phyloP scores from a whole-genome alignment of 2,797 vertebrate species.

The Lemur catta region DNA sequence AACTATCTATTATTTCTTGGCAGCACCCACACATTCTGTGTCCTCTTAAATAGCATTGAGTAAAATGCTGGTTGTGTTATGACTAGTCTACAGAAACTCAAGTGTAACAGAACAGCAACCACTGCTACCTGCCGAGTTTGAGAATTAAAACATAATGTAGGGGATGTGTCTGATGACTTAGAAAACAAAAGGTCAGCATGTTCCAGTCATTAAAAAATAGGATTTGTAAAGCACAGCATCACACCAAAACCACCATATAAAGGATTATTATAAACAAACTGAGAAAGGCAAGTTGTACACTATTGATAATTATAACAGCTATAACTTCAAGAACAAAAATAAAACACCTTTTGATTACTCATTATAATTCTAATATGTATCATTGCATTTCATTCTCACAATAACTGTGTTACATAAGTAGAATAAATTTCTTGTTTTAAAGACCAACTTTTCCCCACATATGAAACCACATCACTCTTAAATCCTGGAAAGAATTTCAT shows the following conservation, averaged over 20 bases:
- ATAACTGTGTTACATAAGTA: not conserved
- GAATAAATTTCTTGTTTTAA: not conserved
- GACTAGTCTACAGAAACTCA: not conserved
- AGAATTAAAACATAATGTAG: slow-evolving; percentile 52
- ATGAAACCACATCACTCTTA: not conserved
- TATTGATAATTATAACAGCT: slow-evolving; percentile 13
- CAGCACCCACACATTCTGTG: not conserved
- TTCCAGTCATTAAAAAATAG: slow-evolving; percentile 61
- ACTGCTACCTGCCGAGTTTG: slow-evolving; percentile 27
- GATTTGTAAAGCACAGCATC: slow-evolving; percentile 20
- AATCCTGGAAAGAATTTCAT: not conserved
- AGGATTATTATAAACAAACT: slow-evolving; percentile 22
- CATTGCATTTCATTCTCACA: not conserved
- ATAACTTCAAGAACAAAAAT: not conserved
- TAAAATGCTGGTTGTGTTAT: slow-evolving; percentile 35
- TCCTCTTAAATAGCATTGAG: not conserved
- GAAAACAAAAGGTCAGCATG: slow-evolving; percentile 68
- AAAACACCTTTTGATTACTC: not conserved
- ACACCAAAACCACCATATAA: not conserved
- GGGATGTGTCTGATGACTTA: slow-evolving; percentile 21
- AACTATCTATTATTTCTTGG: not conserved
- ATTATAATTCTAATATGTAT: not conserved
- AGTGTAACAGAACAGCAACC: not conserved
- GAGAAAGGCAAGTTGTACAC: not conserved
- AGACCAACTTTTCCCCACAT: not conserved